Evolutionary conservation across 2,797 vertebrate species (phyloP).

Genomic region (Balearica regulorum): DNA sequence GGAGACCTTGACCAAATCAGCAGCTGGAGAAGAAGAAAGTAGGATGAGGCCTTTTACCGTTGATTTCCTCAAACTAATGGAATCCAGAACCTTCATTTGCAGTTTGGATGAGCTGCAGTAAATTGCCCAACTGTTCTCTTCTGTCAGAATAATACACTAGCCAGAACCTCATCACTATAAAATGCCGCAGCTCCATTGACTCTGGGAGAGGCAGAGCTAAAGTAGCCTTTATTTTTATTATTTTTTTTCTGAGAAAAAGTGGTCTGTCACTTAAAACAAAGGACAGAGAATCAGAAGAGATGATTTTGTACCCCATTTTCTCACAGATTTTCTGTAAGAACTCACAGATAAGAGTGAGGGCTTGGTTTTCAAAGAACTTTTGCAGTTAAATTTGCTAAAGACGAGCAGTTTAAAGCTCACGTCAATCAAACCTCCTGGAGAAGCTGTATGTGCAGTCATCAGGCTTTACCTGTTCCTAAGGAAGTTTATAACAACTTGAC

Average conservation of each 20-base stretch:
- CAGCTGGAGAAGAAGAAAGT: neutral
- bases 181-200: neutral
- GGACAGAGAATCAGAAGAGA: neutral
- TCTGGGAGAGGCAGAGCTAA: neutral
- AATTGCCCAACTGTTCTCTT: slow-evolving; percentile 47
- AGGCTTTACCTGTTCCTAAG: neutral
- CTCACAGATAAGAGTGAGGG: neutral
- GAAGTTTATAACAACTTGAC: neutral
- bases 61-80: neutral
- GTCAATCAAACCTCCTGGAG: neutral
- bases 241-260: neutral
- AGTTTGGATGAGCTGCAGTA: slow-evolving; percentile 35
- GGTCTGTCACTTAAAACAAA: slow-evolving; percentile 16
- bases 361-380: neutral
- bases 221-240: neutral
- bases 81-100: slow-evolving; percentile 38
- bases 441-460: neutral
- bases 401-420: neutral
- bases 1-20: neutral
- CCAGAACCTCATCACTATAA: slow-evolving; percentile 24
- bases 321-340: neutral
- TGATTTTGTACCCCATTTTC: neutral
- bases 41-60: neutral
- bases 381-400: neutral
- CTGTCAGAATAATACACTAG: slow-evolving; percentile 29